These are phyloP conservation scores for Euplexia lucipara DNA, from an alignment of 2,888 invertebrate genomes.

Conservation along the genomic window DNA sequence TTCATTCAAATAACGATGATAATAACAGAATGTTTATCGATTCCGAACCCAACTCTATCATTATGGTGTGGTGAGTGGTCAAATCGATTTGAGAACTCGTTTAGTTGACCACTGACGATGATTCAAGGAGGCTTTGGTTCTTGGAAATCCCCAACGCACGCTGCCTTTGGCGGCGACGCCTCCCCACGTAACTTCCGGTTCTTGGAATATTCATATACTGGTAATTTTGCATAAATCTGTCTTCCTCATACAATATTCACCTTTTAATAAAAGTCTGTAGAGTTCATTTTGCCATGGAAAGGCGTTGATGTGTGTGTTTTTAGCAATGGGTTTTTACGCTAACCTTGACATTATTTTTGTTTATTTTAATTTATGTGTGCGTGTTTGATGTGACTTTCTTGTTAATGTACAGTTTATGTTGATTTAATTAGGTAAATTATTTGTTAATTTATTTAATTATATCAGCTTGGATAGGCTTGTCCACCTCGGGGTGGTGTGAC, in stretches of 20 bases:
- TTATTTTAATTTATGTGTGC: conserved; percentile 23
- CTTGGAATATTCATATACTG: conserved; percentile 55
- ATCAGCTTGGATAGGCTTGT: neutral
- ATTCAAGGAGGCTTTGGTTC: conserved; percentile 63
- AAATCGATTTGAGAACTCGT: conserved; percentile 46
- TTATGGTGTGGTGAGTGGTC: conserved; percentile 41
- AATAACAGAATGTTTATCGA: conserved; percentile 16
- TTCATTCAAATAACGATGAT: conserved; percentile 2
- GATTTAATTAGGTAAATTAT: conserved; percentile 33
- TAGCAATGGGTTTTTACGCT: conserved; percentile 58
- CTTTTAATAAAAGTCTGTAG: neutral
- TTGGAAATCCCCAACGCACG: conserved; percentile 58
- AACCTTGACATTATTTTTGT: conserved; percentile 68
- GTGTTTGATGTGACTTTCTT: conserved; percentile 33
- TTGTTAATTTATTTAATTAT: conserved; percentile 10
- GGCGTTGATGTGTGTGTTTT: conserved; percentile 19
- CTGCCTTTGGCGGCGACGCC: conserved; percentile 54
- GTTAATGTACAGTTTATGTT: conserved; percentile 36
- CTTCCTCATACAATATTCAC: conserved; percentile 9
- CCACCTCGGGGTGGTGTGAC: conserved; percentile 13
- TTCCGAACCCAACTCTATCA: conserved; percentile 13
- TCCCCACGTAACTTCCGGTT: conserved; percentile 67
- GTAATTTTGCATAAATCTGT: conserved; percentile 37
- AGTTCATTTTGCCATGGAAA: conserved; percentile 17
- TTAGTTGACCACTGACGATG: conserved; percentile 47